phyloP scores from a whole-genome alignment of 2,797 vertebrate genomes.

The Sphaeramia orbicularis region DNA sequence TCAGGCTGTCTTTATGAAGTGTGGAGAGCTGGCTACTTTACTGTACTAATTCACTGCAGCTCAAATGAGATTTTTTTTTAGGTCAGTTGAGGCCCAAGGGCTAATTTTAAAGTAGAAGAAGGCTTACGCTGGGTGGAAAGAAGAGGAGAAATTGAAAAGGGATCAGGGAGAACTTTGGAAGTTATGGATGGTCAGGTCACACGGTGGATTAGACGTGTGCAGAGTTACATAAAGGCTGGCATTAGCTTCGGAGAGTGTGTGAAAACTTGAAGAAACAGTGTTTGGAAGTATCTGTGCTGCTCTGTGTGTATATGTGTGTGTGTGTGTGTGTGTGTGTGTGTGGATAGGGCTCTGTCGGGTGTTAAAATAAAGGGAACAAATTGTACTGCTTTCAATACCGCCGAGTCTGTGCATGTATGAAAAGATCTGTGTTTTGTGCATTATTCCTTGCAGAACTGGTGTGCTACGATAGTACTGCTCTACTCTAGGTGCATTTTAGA shows the following conservation, averaged over 20 bases:
- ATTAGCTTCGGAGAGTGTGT: slow-evolving; percentile 19
- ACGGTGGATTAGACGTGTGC: slow-evolving; percentile 26
- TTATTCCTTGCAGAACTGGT: slow-evolving; percentile 3
- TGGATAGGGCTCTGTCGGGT: slow-evolving; percentile 1
- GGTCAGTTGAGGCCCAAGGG: slow-evolving; percentile 40
- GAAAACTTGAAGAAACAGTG: slow-evolving; percentile 16
- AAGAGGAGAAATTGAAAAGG: not conserved
- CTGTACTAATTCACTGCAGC: slow-evolving; percentile 19
- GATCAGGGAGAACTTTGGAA: slow-evolving; percentile 27
- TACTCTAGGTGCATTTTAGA: slow-evolving; percentile 42
- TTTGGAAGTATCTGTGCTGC: not conserved
- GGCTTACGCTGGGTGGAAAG: slow-evolving; percentile 7
- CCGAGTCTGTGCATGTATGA: slow-evolving; percentile 9
- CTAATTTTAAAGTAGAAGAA: slow-evolving; percentile 36
- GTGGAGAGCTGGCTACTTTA: not conserved
- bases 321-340: too few species aligned
- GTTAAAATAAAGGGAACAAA: slow-evolving; percentile 59
- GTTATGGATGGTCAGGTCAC: slow-evolving; percentile 14
- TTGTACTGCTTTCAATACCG: slow-evolving; percentile 41
- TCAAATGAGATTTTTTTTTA: slow-evolving; percentile 33
- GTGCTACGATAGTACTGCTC: slow-evolving; percentile 21
- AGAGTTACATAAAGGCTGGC: slow-evolving; percentile 32
- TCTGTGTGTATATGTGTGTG: too few species aligned
- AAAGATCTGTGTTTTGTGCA: slow-evolving; percentile 12
- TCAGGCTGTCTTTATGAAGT: not conserved